Conservation (phyloP, 1,140 invertebrate genomes). For the Drosophila oshimai region DNA sequence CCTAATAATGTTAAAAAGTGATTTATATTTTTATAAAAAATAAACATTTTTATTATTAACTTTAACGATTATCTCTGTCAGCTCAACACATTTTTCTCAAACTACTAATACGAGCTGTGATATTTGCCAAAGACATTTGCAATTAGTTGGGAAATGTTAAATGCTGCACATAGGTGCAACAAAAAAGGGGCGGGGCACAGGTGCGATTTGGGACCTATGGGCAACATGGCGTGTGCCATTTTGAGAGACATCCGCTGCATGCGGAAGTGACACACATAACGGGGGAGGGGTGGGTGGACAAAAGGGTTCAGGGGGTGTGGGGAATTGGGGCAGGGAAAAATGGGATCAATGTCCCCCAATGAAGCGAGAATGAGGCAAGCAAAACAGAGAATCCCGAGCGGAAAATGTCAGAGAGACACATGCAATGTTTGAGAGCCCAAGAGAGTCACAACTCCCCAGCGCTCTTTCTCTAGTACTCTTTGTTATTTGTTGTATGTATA, state of each 20-base stretch:
- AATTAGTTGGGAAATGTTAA: constrained; percentile 33
- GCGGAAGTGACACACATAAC: constrained; percentile 37
- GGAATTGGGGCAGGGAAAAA: constrained; percentile 54
- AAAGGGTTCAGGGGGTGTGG: constrained; percentile 2
- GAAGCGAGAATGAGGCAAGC: constrained; percentile 65
- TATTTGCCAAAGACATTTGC: constrained; percentile 39
- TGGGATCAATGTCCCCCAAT: constrained; percentile 75
- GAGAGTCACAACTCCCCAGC: constrained; percentile 19
- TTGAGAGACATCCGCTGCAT: constrained; percentile 37
- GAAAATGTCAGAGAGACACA: not conserved
- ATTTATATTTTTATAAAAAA: too few relatives aligned
- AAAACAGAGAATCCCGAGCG: constrained; percentile 55
- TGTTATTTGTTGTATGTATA: constrained; percentile 45
- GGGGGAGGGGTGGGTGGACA: not conserved
- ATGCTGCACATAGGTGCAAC: constrained; percentile 9
- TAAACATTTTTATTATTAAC: too few relatives aligned
- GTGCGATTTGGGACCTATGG: constrained; percentile 19
- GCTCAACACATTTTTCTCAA: not conserved
- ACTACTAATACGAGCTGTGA: not conserved
- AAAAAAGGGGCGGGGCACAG: not conserved
- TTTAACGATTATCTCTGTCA: not conserved
- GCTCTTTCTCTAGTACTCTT: not conserved
- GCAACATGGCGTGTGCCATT: constrained; percentile 26
- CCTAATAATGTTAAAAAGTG: too few relatives aligned
- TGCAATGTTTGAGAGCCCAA: not conserved